Base-by-base conservation (phyloP, 1,140 invertebrate species). In the Chionoecetes opilio region DNA sequence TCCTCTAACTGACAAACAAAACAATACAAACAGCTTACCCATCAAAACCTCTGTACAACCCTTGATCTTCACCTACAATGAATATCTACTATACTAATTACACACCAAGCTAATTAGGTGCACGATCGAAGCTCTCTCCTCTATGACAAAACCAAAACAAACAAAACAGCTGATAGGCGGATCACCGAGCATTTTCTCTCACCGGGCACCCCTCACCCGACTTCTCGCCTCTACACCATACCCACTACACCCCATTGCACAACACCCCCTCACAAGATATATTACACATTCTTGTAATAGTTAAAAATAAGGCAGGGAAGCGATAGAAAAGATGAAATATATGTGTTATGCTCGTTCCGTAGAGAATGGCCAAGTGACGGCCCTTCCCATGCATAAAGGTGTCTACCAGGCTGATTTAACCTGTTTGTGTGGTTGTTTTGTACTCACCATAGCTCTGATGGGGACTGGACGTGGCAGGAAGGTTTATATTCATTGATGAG, bases 331-430 rank as follows among this genome's bases (percentile, higher is more conserved):
- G 53, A 0, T 5, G 29, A n/a, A 41, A 21, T 41, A 85, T 8
- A 41, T 26, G 31, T 84, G 86, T 93, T 93, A 93, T 41, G 92
- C 92, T 93, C 92, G 32, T 85, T 93, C 41, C 75, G 9, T 35
- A 53, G 26, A 92, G 85, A 82, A 92, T 92, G 82, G 91, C 91
- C 37, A 92, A n/a, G 37, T 2, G 1, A 11, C 82, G 92, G 92
- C 92, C 92, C 92, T 93, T 93, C 82, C 0, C 6, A 46, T 14
- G 92, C 92, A 87, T 93, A 93, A 93, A n/a, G n/a, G n/a, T n/a
- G n/a, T n/a, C 92, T 86, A 6, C 63, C 0, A 41, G 17, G 11
- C 38, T 46, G 11, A 0, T 29, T 38, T 21, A 85, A 8, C 26
- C 3, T 32, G 0, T 53, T 0, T 37, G 21, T 31, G 32, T 86